Percentiles rank a stretch among this genome's conserved stretches.
These are phyloP conservation scores for Tapirus indicus DNA, from an alignment of 2,797 vertebrate species.

Conservation along the genomic window DNA sequence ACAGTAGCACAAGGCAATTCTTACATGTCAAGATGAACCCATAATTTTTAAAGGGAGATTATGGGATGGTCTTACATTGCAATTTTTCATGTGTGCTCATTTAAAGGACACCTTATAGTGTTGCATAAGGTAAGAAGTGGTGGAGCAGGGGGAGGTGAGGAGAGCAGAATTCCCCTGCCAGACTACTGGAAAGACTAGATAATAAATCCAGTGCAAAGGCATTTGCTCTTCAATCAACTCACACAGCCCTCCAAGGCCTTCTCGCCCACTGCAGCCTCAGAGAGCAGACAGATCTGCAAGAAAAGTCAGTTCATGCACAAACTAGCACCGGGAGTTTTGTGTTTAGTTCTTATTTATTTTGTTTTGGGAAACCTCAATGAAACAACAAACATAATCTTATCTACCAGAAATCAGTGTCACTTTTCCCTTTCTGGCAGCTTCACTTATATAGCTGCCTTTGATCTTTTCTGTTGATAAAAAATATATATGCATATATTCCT, in stretches of 20 bases:
- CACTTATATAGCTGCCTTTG: not conserved
- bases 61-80: not conserved
- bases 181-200: not conserved
- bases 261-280: not conserved
- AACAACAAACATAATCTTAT: conserved; percentile 14
- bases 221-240: not conserved
- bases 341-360: not conserved
- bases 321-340: not conserved
- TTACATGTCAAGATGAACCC: not conserved
- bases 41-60: not conserved
- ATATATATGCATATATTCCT: not conserved
- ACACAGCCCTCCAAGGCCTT: not conserved
- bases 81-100: not conserved
- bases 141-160: not conserved
- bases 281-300: not conserved
- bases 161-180: not conserved
- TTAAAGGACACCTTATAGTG: not conserved
- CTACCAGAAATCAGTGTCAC: not conserved
- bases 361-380: not conserved
- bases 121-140: not conserved
- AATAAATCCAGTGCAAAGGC: not conserved
- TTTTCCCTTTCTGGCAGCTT: not conserved
- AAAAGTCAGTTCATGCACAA: not conserved
- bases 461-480: not conserved
- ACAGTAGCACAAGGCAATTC: not conserved